Evolutionary conservation across 2,797 vertebrate species (phyloP).

Genomic region (Sebastes itinus): DNA sequence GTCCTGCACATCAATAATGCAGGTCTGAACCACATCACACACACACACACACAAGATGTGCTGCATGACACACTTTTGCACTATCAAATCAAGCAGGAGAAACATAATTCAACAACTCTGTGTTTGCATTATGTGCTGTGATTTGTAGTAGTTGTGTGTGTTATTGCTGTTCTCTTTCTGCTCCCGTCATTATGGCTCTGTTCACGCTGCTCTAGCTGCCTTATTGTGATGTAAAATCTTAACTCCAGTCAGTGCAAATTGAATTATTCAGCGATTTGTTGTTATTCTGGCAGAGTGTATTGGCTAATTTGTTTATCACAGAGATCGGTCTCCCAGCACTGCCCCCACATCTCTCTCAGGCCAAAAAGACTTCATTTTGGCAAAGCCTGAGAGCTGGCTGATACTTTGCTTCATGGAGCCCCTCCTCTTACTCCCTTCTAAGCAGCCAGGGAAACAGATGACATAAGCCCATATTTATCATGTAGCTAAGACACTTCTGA

Average conservation of each 20-base stretch:
- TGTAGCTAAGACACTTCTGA: constrained; percentile 15
- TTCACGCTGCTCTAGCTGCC: constrained; percentile 12
- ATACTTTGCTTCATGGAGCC: constrained; percentile 24
- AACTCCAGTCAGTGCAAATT: constrained; percentile 53
- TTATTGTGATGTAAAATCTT: constrained; percentile 37
- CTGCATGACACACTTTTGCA: not conserved
- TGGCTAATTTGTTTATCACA: constrained; percentile 74
- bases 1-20: not conserved
- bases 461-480: constrained; percentile 47
- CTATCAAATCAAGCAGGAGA: not conserved
- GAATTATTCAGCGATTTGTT: constrained; percentile 66
- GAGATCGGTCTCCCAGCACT: constrained; percentile 39
- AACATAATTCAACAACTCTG: not conserved
- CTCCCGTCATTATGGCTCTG: not conserved
- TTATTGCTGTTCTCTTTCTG: not conserved
- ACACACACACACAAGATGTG: not conserved
- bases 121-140: not conserved
- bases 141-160: not conserved
- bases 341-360: constrained; percentile 22
- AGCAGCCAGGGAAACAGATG: constrained; percentile 40
- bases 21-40: not conserved
- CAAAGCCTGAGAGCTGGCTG: constrained; percentile 46
- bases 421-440: constrained; percentile 35
- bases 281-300: constrained; percentile 62
- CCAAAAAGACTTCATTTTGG: constrained; percentile 66